A percentile compares a stretch with the other conserved stretches of the same genome.
phyloP scores from a whole-genome alignment of 2,113 vertebrate genomes.

The Pyrgilauda ruficollis region DNA sequence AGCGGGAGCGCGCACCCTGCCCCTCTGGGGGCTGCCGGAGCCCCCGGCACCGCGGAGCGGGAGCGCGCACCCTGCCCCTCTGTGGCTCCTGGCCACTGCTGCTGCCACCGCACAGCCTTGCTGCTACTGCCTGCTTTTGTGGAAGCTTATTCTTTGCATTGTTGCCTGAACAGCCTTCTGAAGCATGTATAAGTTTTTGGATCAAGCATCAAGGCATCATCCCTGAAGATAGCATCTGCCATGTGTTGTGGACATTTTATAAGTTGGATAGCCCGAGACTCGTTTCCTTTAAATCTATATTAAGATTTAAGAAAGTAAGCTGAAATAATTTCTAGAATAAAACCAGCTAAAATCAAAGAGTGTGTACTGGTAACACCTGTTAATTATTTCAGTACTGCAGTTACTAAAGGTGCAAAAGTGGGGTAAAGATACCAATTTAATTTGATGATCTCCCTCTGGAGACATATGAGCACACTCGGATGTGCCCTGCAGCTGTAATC shows the following conservation, averaged over 20 bases:
- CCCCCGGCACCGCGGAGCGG: background rate
- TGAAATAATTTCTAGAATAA: background rate
- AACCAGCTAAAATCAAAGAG: background rate
- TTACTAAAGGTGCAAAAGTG: background rate
- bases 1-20: no score
- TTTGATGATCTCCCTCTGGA: background rate
- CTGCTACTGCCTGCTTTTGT: background rate
- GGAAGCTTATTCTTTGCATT: background rate
- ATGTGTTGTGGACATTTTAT: background rate
- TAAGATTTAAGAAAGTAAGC: background rate
- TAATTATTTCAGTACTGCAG: background rate
- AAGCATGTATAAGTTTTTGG: background rate
- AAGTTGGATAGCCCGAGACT: background rate
- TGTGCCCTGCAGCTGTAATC: background rate
- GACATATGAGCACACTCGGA: background rate
- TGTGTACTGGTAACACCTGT: background rate
- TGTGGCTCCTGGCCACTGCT: background rate
- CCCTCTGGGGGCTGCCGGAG: background rate
- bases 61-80: background rate
- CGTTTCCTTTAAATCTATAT: background rate
- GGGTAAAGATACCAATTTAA: background rate
- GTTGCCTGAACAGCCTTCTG: background rate
- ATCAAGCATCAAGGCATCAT: background rate
- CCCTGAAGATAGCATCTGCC: accelerated
- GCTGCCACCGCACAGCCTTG: accelerated